A percentile compares a stretch with the other conserved stretches of the same genome.
These are phyloP conservation scores for Trichonephila inaurata DNA, from an alignment of 1,140 invertebrate species.

Conservation along the genomic window DNA sequence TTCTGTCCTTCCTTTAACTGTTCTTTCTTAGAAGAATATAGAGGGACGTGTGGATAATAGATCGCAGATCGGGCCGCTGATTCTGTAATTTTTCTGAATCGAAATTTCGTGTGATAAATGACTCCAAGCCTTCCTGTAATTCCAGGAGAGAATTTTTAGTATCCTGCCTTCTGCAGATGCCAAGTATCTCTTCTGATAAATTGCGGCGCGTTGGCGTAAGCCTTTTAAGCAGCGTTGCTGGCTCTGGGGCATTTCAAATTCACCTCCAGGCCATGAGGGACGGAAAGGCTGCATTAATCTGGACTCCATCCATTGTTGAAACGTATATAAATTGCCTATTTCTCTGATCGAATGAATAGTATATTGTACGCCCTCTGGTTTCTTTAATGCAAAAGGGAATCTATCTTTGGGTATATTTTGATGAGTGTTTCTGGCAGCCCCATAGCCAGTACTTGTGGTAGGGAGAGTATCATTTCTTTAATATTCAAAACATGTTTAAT, in stretches of 20 bases:
- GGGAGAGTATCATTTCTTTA: no score
- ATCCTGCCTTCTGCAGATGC: no score
- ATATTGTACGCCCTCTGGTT: not conserved
- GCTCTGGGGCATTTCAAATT: conserved; percentile 15
- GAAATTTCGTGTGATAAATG: conserved; percentile 58
- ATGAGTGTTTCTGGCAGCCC: not conserved
- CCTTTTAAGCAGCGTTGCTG: not conserved
- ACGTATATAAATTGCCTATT: not conserved
- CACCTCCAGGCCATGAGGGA: not conserved
- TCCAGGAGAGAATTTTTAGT: not conserved
- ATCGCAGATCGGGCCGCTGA: conserved; percentile 52
- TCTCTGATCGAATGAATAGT: not conserved
- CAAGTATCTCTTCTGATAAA: conserved; percentile 12
- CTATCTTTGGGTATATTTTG: not conserved
- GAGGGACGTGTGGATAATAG: conserved; percentile 5
- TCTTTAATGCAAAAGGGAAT: not conserved
- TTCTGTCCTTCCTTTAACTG: conserved; percentile 8
- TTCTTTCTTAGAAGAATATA: not conserved
- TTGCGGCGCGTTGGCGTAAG: not conserved
- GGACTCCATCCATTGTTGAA: not conserved
- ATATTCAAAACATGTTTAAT: no score
- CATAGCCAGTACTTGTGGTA: no score
- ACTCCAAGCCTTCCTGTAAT: not conserved
- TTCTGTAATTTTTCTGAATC: conserved; percentile 7
- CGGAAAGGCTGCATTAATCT: not conserved